These are phyloP conservation scores for Leucophenga maculata DNA, from an alignment of 2,888 invertebrate genomes.

Conservation along the genomic window DNA sequence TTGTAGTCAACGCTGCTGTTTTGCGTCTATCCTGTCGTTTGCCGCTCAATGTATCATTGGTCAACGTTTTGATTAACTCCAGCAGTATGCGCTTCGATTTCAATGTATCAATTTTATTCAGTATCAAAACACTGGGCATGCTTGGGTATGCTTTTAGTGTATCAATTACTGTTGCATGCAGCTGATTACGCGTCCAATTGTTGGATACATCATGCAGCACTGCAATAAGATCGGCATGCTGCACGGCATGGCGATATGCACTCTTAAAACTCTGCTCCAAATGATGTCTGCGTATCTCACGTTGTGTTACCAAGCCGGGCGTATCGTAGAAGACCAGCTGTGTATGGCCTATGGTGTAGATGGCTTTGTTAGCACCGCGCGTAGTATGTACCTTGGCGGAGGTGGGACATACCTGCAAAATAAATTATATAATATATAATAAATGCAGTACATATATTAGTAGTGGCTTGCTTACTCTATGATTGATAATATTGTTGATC, in stretches of 20 bases:
- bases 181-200: conserved; percentile 77
- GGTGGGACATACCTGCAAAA: conserved; percentile 85
- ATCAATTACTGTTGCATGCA: conserved; percentile 81
- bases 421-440: background rate
- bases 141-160: conserved; percentile 78
- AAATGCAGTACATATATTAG: too few relatives aligned
- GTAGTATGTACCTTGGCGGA: conserved; percentile 96
- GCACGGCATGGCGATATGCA: conserved; percentile 74
- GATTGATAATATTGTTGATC: conserved; percentile 87
- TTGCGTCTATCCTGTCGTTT: conserved; percentile 48
- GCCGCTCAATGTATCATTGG: conserved; percentile 74
- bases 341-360: conserved; percentile 82
- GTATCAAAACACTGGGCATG: conserved; percentile 81
- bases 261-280: conserved; percentile 76
- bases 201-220: conserved; percentile 90
- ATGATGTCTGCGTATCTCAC: conserved; percentile 76
- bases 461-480: conserved; percentile 76
- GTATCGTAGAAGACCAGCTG: conserved; percentile 95
- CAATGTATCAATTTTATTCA: conserved; percentile 89
- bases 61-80: conserved; percentile 79
- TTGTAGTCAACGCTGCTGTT: background rate
- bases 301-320: conserved; percentile 86
- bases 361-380: conserved; percentile 80
- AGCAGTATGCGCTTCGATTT: conserved; percentile 84
- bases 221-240: conserved; percentile 85